These are phyloP conservation scores for Chamaetylas fuelleborni DNA, from an alignment of 2,113 vertebrate genomes.

Conservation along the genomic window DNA sequence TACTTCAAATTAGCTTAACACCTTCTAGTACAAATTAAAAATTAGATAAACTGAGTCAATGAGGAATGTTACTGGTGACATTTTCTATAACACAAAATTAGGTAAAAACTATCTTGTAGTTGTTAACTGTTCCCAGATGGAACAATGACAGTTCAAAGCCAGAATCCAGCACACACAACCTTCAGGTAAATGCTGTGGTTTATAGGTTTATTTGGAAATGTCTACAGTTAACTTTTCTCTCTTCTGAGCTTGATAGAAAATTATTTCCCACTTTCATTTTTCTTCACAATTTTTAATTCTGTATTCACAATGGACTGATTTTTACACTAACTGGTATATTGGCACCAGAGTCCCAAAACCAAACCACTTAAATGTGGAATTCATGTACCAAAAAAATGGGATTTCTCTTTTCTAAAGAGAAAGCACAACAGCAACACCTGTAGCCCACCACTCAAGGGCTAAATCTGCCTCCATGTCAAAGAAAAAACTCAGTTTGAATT, in stretches of 20 bases:
- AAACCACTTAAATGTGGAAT: not conserved
- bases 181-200: not conserved
- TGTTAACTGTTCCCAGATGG: not conserved
- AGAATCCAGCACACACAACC: not conserved
- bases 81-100: not conserved
- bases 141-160: not conserved
- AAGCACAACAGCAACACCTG: not conserved
- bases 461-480: not conserved
- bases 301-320: not conserved
- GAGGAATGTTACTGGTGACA: not conserved
- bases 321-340: not conserved
- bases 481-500: not conserved
- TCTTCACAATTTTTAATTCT: not conserved
- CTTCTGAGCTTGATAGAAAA: not conserved
- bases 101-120: not conserved
- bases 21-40: not conserved
- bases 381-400: not conserved
- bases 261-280: not conserved
- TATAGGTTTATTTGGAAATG: not conserved
- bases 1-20: not conserved
- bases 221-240: not conserved
- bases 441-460: not conserved
- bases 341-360: not conserved
- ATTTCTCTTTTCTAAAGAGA: not conserved
- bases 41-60: not conserved